Evolutionary conservation across 2,888 invertebrate species (phyloP), one percentile per base, ranked within the genome.

Genomic region (Entomobrya multifasciata): DNA sequence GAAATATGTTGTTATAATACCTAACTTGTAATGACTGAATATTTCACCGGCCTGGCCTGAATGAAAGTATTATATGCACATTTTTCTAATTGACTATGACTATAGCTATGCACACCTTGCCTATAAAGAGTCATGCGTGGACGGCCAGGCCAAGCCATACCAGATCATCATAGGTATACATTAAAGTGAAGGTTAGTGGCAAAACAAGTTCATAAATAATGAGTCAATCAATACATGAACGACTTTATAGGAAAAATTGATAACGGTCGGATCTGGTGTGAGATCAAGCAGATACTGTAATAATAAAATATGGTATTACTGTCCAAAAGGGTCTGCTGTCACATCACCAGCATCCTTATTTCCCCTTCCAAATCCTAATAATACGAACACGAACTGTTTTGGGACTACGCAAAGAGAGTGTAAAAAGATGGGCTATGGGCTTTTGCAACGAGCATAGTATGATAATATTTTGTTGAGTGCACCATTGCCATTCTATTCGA

Each of bases 191-290:
- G 83, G 76, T 77, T 83, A 76, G 83, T 83, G 47, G 76, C 83
- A 65, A 84, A 84, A 84, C 84, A 84, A 84, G 84, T 84, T 84
- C 84, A 84, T 85, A 85, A 85, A 85, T 85, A 79, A 85, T 85
- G 85, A 85, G 85, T 79, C 85, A 85, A 85, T 85, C 85, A 79
- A 85, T 85, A 79, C 49, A 52, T 44, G 47, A 79, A 36, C 72
- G 79, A 78, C 84, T 74, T 74, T 62, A 76, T 72, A 55, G 70
- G 57, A 74, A 44, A 72, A 85, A 79, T 74, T 85, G 85, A 85
- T 85, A 85, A 85, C 79, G 85, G 85, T 79, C 72, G 85, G 78
- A 78, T 79, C 79, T 85, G 79, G 85, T 62, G 85, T 79, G 85
- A 85, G 85, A 85, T 85, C 85, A 85, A 79, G 49, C 85, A 85